phyloP scores from a whole-genome alignment of 2,797 vertebrate species.

The Peromyscus nudipes region DNA sequence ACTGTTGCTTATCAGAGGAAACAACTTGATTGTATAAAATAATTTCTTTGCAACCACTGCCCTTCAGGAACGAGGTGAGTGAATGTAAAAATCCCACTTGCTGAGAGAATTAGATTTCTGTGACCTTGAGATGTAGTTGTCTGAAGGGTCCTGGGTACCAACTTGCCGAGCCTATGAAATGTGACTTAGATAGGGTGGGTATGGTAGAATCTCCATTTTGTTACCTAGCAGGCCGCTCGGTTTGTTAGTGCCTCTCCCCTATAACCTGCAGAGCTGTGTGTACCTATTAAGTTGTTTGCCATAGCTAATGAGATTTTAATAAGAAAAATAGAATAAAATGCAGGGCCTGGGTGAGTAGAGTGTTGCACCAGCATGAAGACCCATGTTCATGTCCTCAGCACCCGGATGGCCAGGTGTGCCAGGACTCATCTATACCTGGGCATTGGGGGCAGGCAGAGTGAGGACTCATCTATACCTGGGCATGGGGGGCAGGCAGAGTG shows the following conservation, averaged over 20 bases:
- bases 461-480: too few relatives aligned
- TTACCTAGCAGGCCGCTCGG: not conserved
- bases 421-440: not conserved
- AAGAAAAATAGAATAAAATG: not conserved
- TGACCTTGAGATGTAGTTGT: not conserved
- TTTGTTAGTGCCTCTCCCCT: not conserved
- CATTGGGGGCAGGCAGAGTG: too few relatives aligned
- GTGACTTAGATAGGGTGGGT: slow-evolving; percentile 30
- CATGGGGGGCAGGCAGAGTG: too few relatives aligned
- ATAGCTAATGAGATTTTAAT: slow-evolving; percentile 34
- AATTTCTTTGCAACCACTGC: slow-evolving; percentile 14
- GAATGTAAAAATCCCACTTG: not conserved
- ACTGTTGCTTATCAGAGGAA: not conserved
- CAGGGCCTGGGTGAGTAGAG: not conserved
- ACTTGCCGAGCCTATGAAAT: slow-evolving; percentile 51
- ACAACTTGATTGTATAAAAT: not conserved
- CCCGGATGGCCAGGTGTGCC: not conserved
- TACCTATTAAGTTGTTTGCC: not conserved
- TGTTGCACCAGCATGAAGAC: not conserved
- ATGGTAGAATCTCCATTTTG: not conserved
- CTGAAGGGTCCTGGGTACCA: not conserved
- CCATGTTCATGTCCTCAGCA: not conserved
- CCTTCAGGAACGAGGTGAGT: not conserved
- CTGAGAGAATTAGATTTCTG: not conserved
- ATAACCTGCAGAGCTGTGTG: not conserved